Evolutionary conservation across 1,140 invertebrate genomes (phyloP).

Genomic region (Paramacrobiotus metropolitanus): DNA sequence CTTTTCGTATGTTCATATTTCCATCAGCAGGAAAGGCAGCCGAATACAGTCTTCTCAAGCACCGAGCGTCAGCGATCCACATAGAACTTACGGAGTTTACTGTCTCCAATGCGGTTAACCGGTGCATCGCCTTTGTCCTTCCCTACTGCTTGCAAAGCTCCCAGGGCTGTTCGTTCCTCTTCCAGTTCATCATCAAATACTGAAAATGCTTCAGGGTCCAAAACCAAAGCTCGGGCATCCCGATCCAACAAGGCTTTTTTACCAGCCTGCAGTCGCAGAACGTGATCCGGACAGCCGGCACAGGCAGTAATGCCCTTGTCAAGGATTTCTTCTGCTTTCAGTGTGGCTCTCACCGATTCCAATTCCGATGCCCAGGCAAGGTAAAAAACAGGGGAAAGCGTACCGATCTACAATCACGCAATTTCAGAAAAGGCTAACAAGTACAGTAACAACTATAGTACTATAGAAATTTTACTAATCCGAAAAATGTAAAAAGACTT

Average conservation of each 20-base stretch:
- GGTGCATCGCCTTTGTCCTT: not conserved
- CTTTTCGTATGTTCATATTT: too few species aligned
- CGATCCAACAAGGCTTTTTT: not conserved
- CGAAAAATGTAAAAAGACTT: too few species aligned
- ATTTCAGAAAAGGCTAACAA: too few species aligned
- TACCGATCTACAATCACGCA: not conserved
- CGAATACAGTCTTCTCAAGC: too few species aligned
- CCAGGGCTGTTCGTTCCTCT: not conserved
- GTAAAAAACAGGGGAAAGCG: not conserved
- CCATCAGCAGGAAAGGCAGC: too few species aligned
- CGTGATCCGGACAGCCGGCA: not conserved
- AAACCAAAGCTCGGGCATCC: not conserved
- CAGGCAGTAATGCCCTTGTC: not conserved
- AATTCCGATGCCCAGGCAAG: not conserved
- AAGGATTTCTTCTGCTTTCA: not conserved
- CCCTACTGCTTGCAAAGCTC: not conserved
- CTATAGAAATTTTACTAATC: too few species aligned
- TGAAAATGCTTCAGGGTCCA: not conserved
- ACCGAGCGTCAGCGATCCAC: too few species aligned
- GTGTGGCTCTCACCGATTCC: not conserved
- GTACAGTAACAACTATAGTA: too few species aligned
- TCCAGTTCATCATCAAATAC: not conserved
- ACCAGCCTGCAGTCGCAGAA: not conserved
- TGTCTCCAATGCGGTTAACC: not conserved
- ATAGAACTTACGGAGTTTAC: not conserved